phyloP scores from a whole-genome alignment of 2,113 vertebrate species.

The Pristiophorus japonicus region DNA sequence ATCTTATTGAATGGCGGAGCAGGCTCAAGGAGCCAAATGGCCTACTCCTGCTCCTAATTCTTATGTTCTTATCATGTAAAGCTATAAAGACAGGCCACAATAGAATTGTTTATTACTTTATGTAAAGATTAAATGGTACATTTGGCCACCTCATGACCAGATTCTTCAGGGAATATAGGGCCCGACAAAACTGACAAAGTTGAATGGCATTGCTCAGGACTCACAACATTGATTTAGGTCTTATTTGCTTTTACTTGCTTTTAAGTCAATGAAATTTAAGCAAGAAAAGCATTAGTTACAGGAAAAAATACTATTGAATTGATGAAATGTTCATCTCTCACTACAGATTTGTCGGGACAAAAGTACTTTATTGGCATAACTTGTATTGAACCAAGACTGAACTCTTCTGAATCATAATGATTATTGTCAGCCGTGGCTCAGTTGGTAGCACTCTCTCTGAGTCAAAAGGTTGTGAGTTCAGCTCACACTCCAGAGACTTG shows the following conservation, averaged over 20 bases:
- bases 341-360: background rate
- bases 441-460: background rate
- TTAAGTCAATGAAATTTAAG: background rate
- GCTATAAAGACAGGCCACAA: background rate
- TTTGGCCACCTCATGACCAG: background rate
- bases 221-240: background rate
- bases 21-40: no score
- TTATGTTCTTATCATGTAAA: no score
- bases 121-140: background rate
- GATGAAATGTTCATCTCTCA: background rate
- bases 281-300: background rate
- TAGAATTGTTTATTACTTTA: background rate
- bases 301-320: background rate
- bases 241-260: background rate
- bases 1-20: no score
- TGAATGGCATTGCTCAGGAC: background rate
- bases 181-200: background rate
- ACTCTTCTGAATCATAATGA: background rate
- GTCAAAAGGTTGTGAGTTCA: background rate
- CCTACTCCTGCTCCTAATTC: no score
- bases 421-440: background rate
- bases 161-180: background rate
- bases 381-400: background rate
- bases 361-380: background rate
- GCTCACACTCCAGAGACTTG: background rate